Percentiles rank a stretch among this genome's conserved stretches.
Evolutionary conservation across 2,888 invertebrate species (phyloP).

Genomic region (Ferdinandea cuprea): DNA sequence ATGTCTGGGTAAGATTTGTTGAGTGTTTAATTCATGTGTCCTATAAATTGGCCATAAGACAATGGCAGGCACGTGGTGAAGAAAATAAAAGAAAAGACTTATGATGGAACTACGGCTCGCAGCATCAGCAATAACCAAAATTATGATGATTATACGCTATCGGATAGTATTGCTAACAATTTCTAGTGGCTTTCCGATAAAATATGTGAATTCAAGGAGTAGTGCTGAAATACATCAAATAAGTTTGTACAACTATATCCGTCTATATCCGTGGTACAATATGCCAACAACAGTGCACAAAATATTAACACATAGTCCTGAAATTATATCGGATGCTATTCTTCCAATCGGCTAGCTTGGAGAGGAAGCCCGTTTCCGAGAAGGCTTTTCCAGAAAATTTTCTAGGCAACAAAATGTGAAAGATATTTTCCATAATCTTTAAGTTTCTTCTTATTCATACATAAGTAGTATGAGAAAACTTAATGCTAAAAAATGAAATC

Average conservation of each 20-base stretch:
- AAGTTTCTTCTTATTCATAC: slow-evolving; percentile 1
- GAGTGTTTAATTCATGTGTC: slow-evolving; percentile 19
- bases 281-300: background rate
- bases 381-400: slow-evolving; percentile 2
- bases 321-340: background rate
- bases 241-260: background rate
- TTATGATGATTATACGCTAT: slow-evolving; percentile 1
- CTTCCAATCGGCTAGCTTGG: background rate
- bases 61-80: background rate
- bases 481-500: too few relatives aligned
- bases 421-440: background rate
- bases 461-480: slow-evolving; percentile 8
- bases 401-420: background rate
- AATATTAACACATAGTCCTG: background rate
- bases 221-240: background rate
- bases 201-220: background rate
- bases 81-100: too few relatives aligned
- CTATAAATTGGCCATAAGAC: background rate
- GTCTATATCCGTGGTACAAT: background rate
- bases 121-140: slow-evolving; percentile 9
- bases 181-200: background rate
- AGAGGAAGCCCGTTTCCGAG: background rate
- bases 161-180: slow-evolving; percentile 3
- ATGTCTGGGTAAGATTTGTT: slow-evolving; percentile 8
- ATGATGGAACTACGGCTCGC: too few relatives aligned